Base-by-base conservation (phyloP, 2,888 invertebrate species). In the Tetheella fluctuosa region DNA sequence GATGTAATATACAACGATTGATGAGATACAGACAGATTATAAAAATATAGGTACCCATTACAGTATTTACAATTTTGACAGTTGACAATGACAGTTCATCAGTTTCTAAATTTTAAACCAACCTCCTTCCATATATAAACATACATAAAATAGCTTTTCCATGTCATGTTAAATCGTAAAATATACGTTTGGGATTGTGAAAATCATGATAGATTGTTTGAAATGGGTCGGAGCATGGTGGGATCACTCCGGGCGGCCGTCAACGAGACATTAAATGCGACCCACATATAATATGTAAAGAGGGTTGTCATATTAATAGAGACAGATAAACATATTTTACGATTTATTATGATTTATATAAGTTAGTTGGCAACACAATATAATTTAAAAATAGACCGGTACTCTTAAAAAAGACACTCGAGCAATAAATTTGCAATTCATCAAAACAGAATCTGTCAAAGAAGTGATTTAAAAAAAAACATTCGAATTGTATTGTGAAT, bases 181-280 rank as follows among this genome's bases (percentile, higher is more conserved):
- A 20, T 23, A 37, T 25, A 52, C 17, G 57, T 20, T 57, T 52
- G 48, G 25, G 13, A 48, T 15, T 17, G 48, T 57, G 55, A 60
- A 62, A 64, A 66, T 63, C 62, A 61, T 66, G 65, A 66, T 62
- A 62, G 59, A 66, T 66, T 58, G 63, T 59, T 25, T 62, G 65
- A 63, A 56, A 62, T 37, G 62, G 65, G 65, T 65, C 60, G 54
- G 10, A 54, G 57, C 39, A 37, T 15, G 37, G 56, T 5, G 20
- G 30, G 58, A 30, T 25, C 59, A 17, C 7, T 48, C 20, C 48
- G 20, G 20, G 17, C 48, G 48, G 20, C 48, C 20, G 48, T 20
- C 48, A 48, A 8, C 48, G 10, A n/a, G 20, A 20, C 48, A 48
- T 48, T 48, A 20, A 20, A 20, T 48, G 17, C 8, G 48, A 48